Evolutionary conservation across 2,113 vertebrate species (phyloP), one percentile per base, ranked within the genome.

Genomic region (Mola mola): DNA sequence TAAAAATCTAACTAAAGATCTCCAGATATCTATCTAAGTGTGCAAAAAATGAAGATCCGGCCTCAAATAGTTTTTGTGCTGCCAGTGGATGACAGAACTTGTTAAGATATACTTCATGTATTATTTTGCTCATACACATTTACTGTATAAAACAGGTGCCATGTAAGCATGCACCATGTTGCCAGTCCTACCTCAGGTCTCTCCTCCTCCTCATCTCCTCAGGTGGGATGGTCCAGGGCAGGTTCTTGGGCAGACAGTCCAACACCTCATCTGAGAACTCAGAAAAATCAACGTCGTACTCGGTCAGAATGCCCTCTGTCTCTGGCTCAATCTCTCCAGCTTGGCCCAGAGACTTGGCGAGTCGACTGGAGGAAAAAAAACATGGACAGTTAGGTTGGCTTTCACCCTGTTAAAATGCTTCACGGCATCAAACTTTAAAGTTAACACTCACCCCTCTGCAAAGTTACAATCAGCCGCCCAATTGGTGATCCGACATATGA

Each of bases 301-400:
- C 97, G 0, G 22, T 94, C 73, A 99, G 88, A 76, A 99, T 96
- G 29, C 96, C 97, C 83, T 99, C 97, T 0, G 97, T 97, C 88
- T 99, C 97, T 0, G 97, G 96, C 65, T 99, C 96, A 0, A 99
- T 98, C 66, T 98, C 96, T 33, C 97, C 97, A 0, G 97, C 97
- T 74, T 97, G 94, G 1, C 97, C 97, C 57, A 99, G 92, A 5
- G 94, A 95, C 88, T 96, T 98, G 19, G 91, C 88, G 61, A 99
- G 85, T 9, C 84, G 91, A 76, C 97, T 99, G 61, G 75, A 40
- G 42, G 22, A 9, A 25, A 49, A 44, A 40, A 29, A 4, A 12
- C n/a, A n/a, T n/a, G 8, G 8, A 62, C 0, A 11, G 3, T 47
- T 2, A 22, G 8, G 4, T 37, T 4, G 24, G 8, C 28, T 29